These are phyloP conservation scores for Rhagoletis pomonella DNA, from an alignment of 1,140 invertebrate species.

Conservation along the genomic window DNA sequence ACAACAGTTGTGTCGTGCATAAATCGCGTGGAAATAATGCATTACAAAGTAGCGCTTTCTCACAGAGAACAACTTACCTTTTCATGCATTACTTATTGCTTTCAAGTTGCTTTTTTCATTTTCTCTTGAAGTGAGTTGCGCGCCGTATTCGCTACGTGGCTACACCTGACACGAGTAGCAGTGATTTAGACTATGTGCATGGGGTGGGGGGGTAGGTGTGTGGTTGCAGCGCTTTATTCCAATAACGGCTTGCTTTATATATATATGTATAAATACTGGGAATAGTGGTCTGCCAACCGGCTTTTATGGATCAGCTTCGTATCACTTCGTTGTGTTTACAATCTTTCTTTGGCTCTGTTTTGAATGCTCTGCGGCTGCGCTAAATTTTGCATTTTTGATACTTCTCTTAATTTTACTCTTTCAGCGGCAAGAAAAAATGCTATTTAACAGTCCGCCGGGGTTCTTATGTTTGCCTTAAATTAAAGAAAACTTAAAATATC, in stretches of 20 bases:
- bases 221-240: neutral
- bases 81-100: neutral
- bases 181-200: no score
- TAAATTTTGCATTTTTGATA: neutral
- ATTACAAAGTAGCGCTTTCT: neutral
- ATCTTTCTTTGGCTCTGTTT: conserved; percentile 47
- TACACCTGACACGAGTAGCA: neutral
- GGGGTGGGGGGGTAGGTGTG: neutral
- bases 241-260: neutral
- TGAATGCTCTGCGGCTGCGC: conserved; percentile 13
- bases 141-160: neutral
- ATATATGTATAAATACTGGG: conserved; percentile 38
- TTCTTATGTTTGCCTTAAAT: no score
- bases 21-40: neutral
- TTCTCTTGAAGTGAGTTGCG: neutral
- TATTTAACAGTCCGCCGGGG: neutral
- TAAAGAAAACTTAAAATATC: no score
- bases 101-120: neutral
- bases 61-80: neutral
- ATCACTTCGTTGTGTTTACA: conserved; percentile 25
- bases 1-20: neutral
- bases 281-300: conserved; percentile 14
- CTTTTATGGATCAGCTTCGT: neutral
- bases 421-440: neutral
- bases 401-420: conserved; percentile 22